These are phyloP conservation scores for Ataeniobius toweri DNA, from an alignment of 2,797 vertebrate genomes.

Conservation along the genomic window DNA sequence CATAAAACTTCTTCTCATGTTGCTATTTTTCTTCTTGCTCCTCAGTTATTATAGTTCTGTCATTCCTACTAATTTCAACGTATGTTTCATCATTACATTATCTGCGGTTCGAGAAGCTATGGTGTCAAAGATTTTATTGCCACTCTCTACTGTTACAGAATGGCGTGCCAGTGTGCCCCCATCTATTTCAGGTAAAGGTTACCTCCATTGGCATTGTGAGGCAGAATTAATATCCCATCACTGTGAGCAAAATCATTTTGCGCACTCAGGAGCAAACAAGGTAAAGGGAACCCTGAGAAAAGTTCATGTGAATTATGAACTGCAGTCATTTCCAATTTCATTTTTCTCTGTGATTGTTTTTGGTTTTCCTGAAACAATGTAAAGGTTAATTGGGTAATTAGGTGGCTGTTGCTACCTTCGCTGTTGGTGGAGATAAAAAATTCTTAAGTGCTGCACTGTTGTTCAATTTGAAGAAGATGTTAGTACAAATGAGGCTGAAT, in stretches of 20 bases:
- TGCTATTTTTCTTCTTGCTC: too few species aligned
- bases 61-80: too few species aligned
- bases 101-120: not conserved
- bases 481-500: not conserved
- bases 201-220: constrained; percentile 51
- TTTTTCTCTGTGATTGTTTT: constrained; percentile 61
- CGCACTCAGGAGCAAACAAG: constrained; percentile 29
- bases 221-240: constrained; percentile 60
- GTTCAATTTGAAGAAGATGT: constrained; percentile 14
- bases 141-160: constrained; percentile 21
- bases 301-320: constrained; percentile 68
- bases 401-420: constrained; percentile 42
- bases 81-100: constrained; percentile 5
- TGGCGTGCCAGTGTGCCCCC: constrained; percentile 30
- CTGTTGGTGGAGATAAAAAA: constrained; percentile 36
- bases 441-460: constrained; percentile 26
- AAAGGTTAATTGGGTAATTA: constrained; percentile 73
- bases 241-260: constrained; percentile 49
- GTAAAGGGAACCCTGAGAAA: constrained; percentile 33
- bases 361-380: constrained; percentile 37
- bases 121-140: constrained; percentile 24
- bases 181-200: constrained; percentile 63
- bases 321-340: constrained; percentile 36
- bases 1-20: too few species aligned
- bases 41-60: too few species aligned